Evolutionary conservation across 2,888 invertebrate species (phyloP).

Genomic region (Exephanes ischioxanthus): DNA sequence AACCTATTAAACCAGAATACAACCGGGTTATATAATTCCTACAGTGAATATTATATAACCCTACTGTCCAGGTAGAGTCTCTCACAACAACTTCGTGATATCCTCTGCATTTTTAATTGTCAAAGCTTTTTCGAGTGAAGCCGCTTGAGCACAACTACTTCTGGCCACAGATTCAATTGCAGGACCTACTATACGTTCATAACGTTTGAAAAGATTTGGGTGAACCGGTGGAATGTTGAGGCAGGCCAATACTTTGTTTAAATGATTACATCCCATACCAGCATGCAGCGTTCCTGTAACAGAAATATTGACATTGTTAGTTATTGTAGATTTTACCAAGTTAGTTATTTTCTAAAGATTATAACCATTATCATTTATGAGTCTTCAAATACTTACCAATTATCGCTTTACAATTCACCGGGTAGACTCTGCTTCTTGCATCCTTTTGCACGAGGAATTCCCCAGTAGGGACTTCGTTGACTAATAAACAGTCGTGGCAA

Average conservation of each 20-base stretch:
- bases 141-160: conserved; percentile 67
- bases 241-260: conserved; percentile 70
- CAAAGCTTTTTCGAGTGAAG: conserved; percentile 62
- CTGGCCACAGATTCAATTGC: conserved; percentile 65
- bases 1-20: not conserved
- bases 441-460: not conserved
- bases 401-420: conserved; percentile 13
- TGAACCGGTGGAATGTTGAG: conserved; percentile 62
- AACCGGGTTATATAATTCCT: not conserved
- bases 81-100: conserved; percentile 55
- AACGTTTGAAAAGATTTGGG: conserved; percentile 60
- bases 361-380: not conserved
- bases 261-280: conserved; percentile 59
- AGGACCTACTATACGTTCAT: conserved; percentile 66
- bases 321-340: not conserved
- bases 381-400: not conserved
- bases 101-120: conserved; percentile 61
- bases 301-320: conserved; percentile 2
- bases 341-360: not conserved
- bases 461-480: conserved; percentile 4
- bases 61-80: conserved; percentile 62
- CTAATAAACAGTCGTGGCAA: conserved; percentile 29
- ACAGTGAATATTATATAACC: conserved; percentile 19
- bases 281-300: conserved; percentile 57
- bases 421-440: not conserved